Evolutionary conservation across 2,113 vertebrate genomes (phyloP), one percentile per base, ranked within the genome.

Genomic region (Phocoena sinus): DNA sequence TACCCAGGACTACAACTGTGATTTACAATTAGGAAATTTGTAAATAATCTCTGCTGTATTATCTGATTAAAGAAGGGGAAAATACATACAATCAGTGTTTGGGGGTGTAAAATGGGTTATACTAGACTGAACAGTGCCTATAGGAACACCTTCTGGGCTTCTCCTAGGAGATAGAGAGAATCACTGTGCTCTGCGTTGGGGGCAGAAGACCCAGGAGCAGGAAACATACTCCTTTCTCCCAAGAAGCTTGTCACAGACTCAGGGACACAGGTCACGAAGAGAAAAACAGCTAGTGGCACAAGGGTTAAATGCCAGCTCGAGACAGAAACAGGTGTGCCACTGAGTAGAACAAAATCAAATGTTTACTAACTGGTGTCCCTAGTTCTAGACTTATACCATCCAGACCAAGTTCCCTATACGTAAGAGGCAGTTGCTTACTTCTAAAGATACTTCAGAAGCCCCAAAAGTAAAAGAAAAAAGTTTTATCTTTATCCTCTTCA

Each of bases 121-220:
- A 5, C 2, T 4, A 8, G 25, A 17, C 25, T 1, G 8, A 38
- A 9, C 1, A 14, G 26, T 7, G 20, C 12, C 18, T 36, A 1
- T 2, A 7, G n/a, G 38, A 31, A 28, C 9, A 6, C 2, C 20
- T 50, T 36, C 14, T 56, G 50, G 60, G 73, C 31, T 81, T 13
- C 28, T 81, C 26, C 33, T 23, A 12, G 21, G 36, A n/a, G 31
- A 41, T 2, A 8, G 47, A 31, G 21, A 36, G 31, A 50, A 73
- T 33, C 8, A 9, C 12, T 15, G 0, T 21, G 17, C n/a, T 21
- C 58, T 62, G 12, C 53, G 1, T 0, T 6, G 11, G 58, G n/a
- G 18, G 25, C 9, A 14, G 31, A 31, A 60, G 5, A 63, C n/a
- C 17, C 36, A 15, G 26, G 44, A 31, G 23, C 3, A 26, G 18